phyloP scores from a whole-genome alignment of 2,797 vertebrate genomes.

The Xenops minutus region DNA sequence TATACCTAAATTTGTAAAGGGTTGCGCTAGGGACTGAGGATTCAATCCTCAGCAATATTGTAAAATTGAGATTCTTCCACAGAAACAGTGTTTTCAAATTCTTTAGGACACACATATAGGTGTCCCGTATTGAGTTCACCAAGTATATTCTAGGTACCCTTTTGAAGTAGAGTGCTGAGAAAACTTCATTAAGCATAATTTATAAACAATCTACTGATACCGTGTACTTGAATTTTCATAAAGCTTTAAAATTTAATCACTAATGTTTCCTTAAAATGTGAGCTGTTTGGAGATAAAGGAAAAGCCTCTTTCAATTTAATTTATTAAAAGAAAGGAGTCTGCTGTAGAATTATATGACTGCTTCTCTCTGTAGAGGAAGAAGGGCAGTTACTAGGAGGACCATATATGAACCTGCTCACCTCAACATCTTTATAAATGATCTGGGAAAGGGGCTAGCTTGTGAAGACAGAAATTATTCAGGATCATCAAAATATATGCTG shows the following conservation, averaged over 20 bases:
- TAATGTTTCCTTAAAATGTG: not conserved
- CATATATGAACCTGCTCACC: not conserved
- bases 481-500: not conserved
- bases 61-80: not conserved
- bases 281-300: not conserved
- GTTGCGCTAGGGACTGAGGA: not conserved
- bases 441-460: not conserved
- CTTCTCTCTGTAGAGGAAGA: not conserved
- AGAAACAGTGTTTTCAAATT: not conserved
- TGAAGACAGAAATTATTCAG: not conserved
- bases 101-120: not conserved
- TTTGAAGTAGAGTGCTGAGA: not conserved
- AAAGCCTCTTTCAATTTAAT: not conserved
- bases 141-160: not conserved
- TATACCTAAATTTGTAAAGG: not conserved
- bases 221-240: not conserved
- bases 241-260: not conserved
- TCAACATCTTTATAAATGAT: not conserved
- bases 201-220: not conserved
- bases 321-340: not conserved
- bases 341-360: not conserved
- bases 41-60: not conserved
- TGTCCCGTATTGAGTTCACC: not conserved
- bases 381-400: not conserved
- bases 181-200: not conserved